A percentile compares a stretch with the other conserved stretches of the same genome.
phyloP scores from a whole-genome alignment of 1,140 invertebrate genomes.

The Platyscapa corneri region DNA sequence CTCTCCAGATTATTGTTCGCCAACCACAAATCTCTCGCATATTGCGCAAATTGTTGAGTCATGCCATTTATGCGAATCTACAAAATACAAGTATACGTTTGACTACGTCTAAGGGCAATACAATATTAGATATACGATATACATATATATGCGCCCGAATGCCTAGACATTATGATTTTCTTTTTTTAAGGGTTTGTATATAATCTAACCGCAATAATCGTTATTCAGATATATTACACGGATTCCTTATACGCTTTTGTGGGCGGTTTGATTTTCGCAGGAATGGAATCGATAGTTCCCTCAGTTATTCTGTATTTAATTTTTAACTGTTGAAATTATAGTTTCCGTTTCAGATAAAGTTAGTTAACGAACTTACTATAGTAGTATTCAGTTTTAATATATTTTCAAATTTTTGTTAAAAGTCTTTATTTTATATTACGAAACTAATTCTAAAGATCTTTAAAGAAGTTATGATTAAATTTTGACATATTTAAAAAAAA shows the following conservation, averaged over 20 bases:
- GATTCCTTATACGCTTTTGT: neutral
- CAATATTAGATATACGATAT: neutral
- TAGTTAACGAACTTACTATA: too few species aligned
- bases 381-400: too few species aligned
- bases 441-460: too few species aligned
- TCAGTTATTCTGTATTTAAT: neutral
- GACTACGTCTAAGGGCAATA: neutral
- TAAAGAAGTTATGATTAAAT: too few species aligned
- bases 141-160: neutral
- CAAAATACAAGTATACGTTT: neutral
- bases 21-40: conserved; percentile 18
- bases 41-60: neutral
- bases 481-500: too few species aligned
- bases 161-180: too few species aligned
- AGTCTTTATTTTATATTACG: too few species aligned
- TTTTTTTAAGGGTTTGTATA: neutral
- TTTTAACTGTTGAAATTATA: neutral
- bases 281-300: neutral
- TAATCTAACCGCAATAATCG: neutral
- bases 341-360: too few species aligned
- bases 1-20: neutral
- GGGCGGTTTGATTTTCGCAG: neutral
- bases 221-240: too few species aligned
- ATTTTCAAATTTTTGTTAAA: too few species aligned
- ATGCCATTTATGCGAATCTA: neutral